A percentile compares a stretch with the other conserved stretches of the same genome.
Conservation (phyloP, 2,797 vertebrate genomes). For the Malacoctenus gilli region DNA sequence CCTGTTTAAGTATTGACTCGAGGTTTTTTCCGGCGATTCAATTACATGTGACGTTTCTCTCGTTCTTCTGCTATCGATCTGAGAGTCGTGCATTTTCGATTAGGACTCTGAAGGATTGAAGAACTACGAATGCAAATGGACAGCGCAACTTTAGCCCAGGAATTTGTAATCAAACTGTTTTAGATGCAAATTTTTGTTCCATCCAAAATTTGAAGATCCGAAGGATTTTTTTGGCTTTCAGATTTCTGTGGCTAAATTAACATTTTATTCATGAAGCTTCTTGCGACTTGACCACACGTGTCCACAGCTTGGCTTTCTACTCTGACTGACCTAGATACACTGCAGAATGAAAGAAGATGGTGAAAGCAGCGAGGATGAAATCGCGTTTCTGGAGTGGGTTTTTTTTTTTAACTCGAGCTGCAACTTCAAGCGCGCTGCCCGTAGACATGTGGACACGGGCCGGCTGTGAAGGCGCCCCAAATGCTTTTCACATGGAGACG, state of each 20-base stretch:
- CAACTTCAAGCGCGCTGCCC: slow-evolving; percentile 31
- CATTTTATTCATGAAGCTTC: slow-evolving; percentile 21
- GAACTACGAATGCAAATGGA: slow-evolving; percentile 15
- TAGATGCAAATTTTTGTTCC: neutral
- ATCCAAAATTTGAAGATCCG: neutral
- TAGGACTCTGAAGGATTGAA: slow-evolving; percentile 22
- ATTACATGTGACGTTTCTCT: slow-evolving; percentile 45
- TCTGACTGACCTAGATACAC: slow-evolving; percentile 61
- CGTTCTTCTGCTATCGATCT: slow-evolving; percentile 51
- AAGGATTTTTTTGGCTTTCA: too few relatives aligned
- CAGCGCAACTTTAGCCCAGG: neutral
- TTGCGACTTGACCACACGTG: slow-evolving; percentile 56
- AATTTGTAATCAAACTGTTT: neutral
- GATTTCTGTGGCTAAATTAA: slow-evolving; percentile 11
- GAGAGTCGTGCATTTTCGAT: slow-evolving; percentile 24
- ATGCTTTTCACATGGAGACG: slow-evolving; percentile 55
- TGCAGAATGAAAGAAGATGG: slow-evolving; percentile 36
- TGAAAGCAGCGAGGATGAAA: slow-evolving; percentile 46
- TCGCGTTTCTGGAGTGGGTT: slow-evolving; percentile 51
- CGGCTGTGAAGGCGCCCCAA: slow-evolving; percentile 49
- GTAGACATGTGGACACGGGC: slow-evolving; percentile 29
- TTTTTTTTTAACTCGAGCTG: slow-evolving; percentile 50
- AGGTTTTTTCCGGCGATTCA: slow-evolving; percentile 33
- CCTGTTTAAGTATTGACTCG: slow-evolving; percentile 40
- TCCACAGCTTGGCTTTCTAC: slow-evolving; percentile 32